Percentiles rank a stretch among this genome's conserved stretches.
phyloP scores from a whole-genome alignment of 1,140 invertebrate genomes.

The Elymnias hypermnestra region DNA sequence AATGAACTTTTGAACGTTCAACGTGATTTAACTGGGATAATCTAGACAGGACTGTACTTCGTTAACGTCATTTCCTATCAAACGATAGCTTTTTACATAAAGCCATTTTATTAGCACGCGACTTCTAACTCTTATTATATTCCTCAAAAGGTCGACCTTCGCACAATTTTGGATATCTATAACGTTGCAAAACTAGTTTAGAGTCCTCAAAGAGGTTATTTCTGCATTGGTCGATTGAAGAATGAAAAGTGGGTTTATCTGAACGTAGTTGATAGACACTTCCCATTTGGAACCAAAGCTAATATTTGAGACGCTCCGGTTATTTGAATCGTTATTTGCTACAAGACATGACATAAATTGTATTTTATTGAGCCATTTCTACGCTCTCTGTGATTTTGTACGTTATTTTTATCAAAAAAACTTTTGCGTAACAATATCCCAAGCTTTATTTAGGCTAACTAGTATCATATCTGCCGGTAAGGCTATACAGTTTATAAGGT shows the following conservation, averaged over 20 bases:
- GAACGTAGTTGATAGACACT: constrained; percentile 22
- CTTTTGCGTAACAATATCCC: no score
- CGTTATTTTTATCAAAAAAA: no score
- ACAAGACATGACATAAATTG: not conserved
- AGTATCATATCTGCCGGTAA: no score
- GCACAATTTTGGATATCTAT: not conserved
- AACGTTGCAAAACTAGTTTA: not conserved
- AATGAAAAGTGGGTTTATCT: constrained; percentile 25
- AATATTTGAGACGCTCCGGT: not conserved
- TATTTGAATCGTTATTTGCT: constrained; percentile 1
- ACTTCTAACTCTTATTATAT: not conserved
- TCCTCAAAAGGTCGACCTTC: not conserved
- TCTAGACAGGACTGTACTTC: constrained; percentile 17
- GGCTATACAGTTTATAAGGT: no score
- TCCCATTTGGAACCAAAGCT: constrained; percentile 18
- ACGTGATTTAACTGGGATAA: constrained; percentile 18
- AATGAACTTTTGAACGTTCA: not conserved
- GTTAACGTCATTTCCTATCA: constrained; percentile 30
- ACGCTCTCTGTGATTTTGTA: no score
- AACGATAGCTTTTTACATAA: constrained; percentile 17
- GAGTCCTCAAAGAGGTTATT: constrained; percentile 21
- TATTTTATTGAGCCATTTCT: no score
- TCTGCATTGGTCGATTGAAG: constrained; percentile 17
- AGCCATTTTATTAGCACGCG: constrained; percentile 1
- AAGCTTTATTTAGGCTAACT: no score